Conservation (phyloP, 2,113 vertebrate genomes). For the Leuciscus idus region DNA sequence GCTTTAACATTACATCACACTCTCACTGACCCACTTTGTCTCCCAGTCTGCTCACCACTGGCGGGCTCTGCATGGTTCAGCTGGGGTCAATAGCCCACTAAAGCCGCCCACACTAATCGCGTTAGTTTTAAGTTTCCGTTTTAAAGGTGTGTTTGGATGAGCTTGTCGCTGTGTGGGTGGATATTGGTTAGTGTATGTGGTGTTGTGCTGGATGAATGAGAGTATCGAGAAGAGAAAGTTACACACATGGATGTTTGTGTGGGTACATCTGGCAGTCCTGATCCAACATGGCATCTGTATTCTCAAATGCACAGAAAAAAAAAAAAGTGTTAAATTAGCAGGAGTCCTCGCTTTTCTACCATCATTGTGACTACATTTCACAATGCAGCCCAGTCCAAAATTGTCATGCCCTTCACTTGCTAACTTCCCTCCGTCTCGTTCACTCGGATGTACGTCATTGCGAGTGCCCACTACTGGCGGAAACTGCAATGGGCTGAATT, state of each 20-base stretch:
- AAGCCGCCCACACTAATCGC: slow-evolving; percentile 31
- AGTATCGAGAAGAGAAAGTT: slow-evolving; percentile 7
- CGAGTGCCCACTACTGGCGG: too few species aligned
- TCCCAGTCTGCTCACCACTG: slow-evolving; percentile 52
- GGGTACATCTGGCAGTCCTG: background rate
- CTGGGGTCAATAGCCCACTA: slow-evolving; percentile 48
- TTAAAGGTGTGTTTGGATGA: slow-evolving; percentile 26
- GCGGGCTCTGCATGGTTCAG: slow-evolving; percentile 48
- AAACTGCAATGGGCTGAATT: too few species aligned
- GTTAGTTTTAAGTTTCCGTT: background rate
- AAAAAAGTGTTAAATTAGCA: background rate
- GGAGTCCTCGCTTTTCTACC: background rate
- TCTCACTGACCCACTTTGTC: slow-evolving; percentile 65
- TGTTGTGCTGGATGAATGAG: slow-evolving; percentile 38
- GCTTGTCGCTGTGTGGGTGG: slow-evolving; percentile 18
- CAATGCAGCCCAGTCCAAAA: too few species aligned
- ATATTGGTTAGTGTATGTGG: slow-evolving; percentile 30
- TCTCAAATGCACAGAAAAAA: background rate
- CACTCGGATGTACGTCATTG: too few species aligned
- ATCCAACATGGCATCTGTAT: background rate
- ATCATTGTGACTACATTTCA: background rate
- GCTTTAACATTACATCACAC: slow-evolving; percentile 62
- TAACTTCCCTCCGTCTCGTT: too few species aligned
- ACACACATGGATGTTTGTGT: slow-evolving; percentile 21
- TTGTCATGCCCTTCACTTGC: too few species aligned